These are phyloP conservation scores for Brachyopa scutellaris DNA, from an alignment of 2,888 invertebrate genomes.

Conservation along the genomic window DNA sequence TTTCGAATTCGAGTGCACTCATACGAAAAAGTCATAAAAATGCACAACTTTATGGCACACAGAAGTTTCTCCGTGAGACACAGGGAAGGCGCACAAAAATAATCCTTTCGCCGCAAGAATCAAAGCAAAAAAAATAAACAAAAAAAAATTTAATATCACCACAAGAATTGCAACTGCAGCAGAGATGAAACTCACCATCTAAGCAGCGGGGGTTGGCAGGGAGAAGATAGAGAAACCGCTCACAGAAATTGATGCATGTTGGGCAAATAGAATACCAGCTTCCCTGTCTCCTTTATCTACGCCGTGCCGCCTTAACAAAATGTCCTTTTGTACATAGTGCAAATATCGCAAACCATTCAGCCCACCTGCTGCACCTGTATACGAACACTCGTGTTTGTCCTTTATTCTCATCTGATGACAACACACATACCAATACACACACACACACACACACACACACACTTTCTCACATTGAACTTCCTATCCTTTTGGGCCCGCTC, in stretches of 20 bases:
- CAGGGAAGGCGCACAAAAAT: conserved; percentile 44
- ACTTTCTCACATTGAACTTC: conserved; percentile 12
- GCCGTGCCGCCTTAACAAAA: conserved; percentile 23
- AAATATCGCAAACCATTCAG: conserved; percentile 57
- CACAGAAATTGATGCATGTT: conserved; percentile 60
- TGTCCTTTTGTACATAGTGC: conserved; percentile 49
- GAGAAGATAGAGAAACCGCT: not conserved
- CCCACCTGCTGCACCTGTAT: conserved; percentile 53
- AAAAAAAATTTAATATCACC: conserved; percentile 61
- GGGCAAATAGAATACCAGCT: conserved; percentile 41
- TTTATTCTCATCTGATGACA: conserved; percentile 34
- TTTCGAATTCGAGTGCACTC: conserved; percentile 70
- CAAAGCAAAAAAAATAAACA: conserved; percentile 46
- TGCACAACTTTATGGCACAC: conserved; percentile 61
- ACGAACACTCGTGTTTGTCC: conserved; percentile 29
- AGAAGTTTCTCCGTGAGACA: conserved; percentile 13
- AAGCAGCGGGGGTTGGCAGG: not conserved
- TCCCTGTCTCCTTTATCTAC: not conserved
- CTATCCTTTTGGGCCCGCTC: conserved; percentile 3
- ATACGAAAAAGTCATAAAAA: conserved; percentile 71
- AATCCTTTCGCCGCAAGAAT: conserved; percentile 53
- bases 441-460: conserved; percentile 12
- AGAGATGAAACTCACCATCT: conserved; percentile 26
- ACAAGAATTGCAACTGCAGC: conserved; percentile 60
- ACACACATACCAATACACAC: conserved; percentile 16